phyloP scores from a whole-genome alignment of 2,888 invertebrate species.

The Spodoptera exigua region DNA sequence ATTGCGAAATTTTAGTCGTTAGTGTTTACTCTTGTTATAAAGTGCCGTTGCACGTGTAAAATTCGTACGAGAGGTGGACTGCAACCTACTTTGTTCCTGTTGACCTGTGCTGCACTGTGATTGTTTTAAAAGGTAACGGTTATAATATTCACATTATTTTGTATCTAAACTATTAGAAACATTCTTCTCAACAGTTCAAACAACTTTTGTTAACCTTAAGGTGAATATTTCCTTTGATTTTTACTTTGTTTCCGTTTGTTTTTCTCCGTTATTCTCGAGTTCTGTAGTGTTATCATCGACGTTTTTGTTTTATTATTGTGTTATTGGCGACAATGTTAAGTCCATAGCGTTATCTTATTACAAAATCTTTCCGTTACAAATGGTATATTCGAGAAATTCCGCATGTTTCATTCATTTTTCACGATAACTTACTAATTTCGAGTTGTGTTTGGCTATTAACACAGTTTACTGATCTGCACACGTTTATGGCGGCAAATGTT shows the following conservation, averaged over 20 bases:
- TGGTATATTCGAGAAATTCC: conserved; percentile 23
- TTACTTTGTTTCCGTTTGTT: conserved; percentile 20
- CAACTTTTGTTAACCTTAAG: neutral
- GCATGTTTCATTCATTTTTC: conserved; percentile 16
- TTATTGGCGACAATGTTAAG: conserved; percentile 30
- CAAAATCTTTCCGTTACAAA: conserved; percentile 34
- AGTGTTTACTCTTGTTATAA: conserved; percentile 73
- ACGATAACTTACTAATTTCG: neutral
- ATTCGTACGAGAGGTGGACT: conserved; percentile 69
- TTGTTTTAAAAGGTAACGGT: conserved; percentile 86
- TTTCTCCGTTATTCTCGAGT: conserved; percentile 16
- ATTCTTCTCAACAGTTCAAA: conserved; percentile 6
- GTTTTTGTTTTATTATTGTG: conserved; percentile 49
- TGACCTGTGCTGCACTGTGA: conserved; percentile 80
- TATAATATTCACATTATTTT: conserved; percentile 61
- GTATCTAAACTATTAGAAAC: conserved; percentile 26
- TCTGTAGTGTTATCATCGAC: conserved; percentile 34
- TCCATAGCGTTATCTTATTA: conserved; percentile 16
- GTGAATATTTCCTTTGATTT: conserved; percentile 1
- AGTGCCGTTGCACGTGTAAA: conserved; percentile 72
- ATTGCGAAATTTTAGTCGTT: conserved; percentile 71
- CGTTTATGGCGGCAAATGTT: conserved; percentile 2
- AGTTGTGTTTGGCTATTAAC: conserved; percentile 18
- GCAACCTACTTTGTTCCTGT: conserved; percentile 83
- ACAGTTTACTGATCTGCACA: neutral